Conservation (phyloP, 2,797 vertebrate species). For the Aulostomus chinensis region DNA sequence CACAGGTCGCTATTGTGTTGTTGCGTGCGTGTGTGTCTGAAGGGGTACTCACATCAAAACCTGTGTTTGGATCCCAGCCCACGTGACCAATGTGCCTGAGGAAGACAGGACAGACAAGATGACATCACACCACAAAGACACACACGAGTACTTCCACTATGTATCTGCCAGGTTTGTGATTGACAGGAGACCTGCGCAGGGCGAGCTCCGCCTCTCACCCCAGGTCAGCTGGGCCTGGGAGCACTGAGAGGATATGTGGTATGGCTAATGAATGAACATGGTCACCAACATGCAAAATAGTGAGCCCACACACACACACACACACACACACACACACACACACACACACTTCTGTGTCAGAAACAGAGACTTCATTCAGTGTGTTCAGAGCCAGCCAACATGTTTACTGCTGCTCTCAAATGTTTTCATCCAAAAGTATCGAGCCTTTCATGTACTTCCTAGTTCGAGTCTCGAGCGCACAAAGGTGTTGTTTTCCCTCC, state of each 20-base stretch:
- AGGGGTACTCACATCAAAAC: conserved; percentile 94
- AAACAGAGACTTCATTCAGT: conserved; percentile 45
- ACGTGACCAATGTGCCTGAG: conserved; percentile 96
- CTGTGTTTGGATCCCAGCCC: conserved; percentile 99
- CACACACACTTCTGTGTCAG: not conserved
- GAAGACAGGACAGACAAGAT: conserved; percentile 34
- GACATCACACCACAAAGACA: not conserved
- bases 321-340: not conserved
- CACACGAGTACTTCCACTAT: not conserved
- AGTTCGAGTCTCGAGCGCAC: no score
- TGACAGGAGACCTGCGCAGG: no score
- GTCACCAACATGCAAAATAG: conserved; percentile 24
- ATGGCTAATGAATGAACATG: not conserved
- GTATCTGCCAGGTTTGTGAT: not conserved
- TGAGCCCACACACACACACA: conserved; percentile 34
- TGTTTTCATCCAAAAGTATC: no score
- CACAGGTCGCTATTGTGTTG: conserved; percentile 73
- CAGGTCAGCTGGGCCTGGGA: no score
- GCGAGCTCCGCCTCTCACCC: no score
- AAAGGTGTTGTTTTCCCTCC: no score
- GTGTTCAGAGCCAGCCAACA: conserved; percentile 14
- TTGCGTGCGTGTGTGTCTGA: conserved; percentile 26
- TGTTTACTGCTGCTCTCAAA: conserved; percentile 28
- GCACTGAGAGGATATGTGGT: not conserved
- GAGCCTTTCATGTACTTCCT: no score